Conservation (phyloP, 1,140 invertebrate species). For the Wiebesia pumilae region DNA sequence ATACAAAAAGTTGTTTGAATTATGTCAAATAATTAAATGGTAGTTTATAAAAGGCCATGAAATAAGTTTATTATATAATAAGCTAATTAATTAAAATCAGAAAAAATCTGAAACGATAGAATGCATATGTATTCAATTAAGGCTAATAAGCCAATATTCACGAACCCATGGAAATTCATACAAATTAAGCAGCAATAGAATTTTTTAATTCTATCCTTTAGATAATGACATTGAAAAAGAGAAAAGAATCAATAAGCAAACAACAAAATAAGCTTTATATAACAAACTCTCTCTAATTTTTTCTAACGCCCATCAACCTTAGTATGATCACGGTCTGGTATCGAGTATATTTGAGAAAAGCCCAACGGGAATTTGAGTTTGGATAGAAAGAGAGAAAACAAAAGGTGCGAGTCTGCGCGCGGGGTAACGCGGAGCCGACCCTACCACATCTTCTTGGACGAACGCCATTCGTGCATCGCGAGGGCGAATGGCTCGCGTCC, state of each 20-base stretch:
- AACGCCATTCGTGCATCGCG: slow-evolving; percentile 58
- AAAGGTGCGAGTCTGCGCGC: slow-evolving; percentile 43
- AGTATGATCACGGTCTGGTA: too few species aligned
- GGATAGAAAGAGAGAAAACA: not conserved
- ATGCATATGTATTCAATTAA: not conserved
- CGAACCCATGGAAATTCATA: too few species aligned
- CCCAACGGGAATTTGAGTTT: too few species aligned
- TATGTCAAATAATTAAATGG: not conserved
- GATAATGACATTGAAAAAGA: too few species aligned
- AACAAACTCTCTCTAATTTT: too few species aligned
- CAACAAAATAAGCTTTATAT: too few species aligned
- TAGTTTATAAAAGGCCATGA: not conserved
- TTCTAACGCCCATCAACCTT: too few species aligned
- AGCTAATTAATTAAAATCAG: not conserved
- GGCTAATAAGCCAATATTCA: too few species aligned
- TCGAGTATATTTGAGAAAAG: not conserved
- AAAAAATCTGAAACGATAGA: not conserved
- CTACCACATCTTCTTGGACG: slow-evolving; percentile 28
- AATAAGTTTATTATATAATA: not conserved
- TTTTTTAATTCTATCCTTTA: too few species aligned
- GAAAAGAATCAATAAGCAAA: too few species aligned
- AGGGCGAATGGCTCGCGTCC: slow-evolving; percentile 61
- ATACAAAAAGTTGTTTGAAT: too few species aligned
- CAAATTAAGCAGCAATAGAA: too few species aligned
- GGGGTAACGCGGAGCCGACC: not conserved